Percentiles rank a stretch among this genome's conserved stretches.
phyloP scores from a whole-genome alignment of 2,113 vertebrate genomes.

The Procavia capensis region DNA sequence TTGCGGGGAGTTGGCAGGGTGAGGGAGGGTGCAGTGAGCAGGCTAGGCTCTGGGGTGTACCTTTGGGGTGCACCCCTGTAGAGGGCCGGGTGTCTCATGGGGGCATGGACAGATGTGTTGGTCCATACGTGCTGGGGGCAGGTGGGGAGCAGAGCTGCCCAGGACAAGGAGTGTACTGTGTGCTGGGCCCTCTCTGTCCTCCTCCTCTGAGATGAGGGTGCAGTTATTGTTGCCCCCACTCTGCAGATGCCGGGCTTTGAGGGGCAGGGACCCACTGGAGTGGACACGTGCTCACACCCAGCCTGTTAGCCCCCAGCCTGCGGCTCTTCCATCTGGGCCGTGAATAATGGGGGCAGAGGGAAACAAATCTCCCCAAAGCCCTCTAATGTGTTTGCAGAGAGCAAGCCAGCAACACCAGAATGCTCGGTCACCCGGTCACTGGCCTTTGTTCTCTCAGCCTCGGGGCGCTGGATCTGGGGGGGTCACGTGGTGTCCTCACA shows the following conservation, averaged over 20 bases:
- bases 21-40: rapidly evolving
- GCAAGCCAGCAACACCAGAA: background rate
- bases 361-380: background rate
- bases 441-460: conserved; percentile 49
- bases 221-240: rapidly evolving
- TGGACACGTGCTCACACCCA: rapidly evolving
- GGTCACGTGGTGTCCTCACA: background rate
- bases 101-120: background rate
- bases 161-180: background rate
- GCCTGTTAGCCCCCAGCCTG: background rate
- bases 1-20: background rate
- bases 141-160: background rate
- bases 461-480: background rate
- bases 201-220: too few relatives aligned
- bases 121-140: too few relatives aligned
- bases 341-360: background rate
- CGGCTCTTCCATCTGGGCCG: rapidly evolving
- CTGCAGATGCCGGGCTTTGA: background rate
- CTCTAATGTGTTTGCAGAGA: conserved; percentile 28
- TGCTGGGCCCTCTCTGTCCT: background rate
- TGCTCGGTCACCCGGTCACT: background rate
- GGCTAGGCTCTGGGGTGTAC: too few relatives aligned
- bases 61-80: too few relatives aligned
- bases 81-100: too few relatives aligned
- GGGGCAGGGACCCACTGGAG: background rate